Percentiles rank a stretch among this genome's conserved stretches.
These are phyloP conservation scores for Aphidius ervi DNA, from an alignment of 1,140 invertebrate genomes.

Conservation along the genomic window DNA sequence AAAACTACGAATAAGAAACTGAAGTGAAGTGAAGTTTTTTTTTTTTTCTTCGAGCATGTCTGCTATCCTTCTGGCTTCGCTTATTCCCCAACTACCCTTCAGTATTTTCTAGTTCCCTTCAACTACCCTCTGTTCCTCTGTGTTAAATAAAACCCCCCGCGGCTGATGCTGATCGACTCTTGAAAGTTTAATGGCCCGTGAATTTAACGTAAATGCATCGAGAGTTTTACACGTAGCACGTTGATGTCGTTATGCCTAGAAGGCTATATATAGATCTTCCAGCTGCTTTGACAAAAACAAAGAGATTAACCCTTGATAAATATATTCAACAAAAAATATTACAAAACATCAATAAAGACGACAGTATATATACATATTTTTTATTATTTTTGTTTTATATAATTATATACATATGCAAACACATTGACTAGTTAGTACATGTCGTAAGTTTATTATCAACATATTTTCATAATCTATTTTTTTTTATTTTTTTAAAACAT, in stretches of 20 bases:
- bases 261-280: constrained; percentile 16
- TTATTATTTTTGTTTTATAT: too few species aligned
- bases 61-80: not conserved
- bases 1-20: too few species aligned
- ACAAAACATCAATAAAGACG: not conserved
- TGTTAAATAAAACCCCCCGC: constrained; percentile 9
- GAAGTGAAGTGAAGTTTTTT: too few species aligned
- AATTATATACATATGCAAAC: too few species aligned
- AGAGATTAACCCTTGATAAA: constrained; percentile 9
- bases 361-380: too few species aligned
- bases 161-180: constrained; percentile 23
- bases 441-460: too few species aligned
- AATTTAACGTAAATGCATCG: constrained; percentile 24
- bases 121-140: constrained; percentile 4
- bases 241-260: constrained; percentile 22
- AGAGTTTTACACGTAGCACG: constrained; percentile 24
- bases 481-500: too few species aligned
- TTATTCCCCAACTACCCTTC: not conserved
- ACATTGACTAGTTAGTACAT: too few species aligned
- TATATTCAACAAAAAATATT: not conserved
- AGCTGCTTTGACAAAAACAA: constrained; percentile 9
- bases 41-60: too few species aligned
- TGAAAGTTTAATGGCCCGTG: constrained; percentile 24
- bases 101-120: not conserved
- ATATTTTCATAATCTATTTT: too few species aligned